Conservation (phyloP, 2,888 invertebrate species). For the Thecophora atra region DNA sequence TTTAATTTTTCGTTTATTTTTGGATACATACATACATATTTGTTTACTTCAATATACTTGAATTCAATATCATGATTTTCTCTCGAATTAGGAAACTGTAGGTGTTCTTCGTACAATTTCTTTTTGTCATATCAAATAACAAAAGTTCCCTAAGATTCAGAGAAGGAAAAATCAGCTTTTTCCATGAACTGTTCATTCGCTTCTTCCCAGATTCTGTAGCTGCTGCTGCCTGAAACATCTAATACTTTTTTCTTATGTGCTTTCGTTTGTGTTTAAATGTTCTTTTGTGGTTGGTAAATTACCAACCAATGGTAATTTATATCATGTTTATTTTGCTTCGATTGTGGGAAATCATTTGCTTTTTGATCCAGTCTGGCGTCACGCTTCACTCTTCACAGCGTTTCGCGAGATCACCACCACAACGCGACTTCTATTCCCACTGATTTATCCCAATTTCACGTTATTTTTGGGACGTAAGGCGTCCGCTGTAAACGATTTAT, state of each 20-base stretch:
- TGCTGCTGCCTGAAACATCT: too few species aligned
- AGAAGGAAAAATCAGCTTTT: neutral
- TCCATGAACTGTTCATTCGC: neutral
- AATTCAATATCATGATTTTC: too few species aligned
- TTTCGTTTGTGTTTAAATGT: neutral
- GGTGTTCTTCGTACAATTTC: too few species aligned
- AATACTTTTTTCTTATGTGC: neutral
- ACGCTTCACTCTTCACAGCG: conserved; percentile 11
- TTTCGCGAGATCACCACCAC: neutral
- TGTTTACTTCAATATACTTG: too few species aligned
- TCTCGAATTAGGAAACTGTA: too few species aligned
- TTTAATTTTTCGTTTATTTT: too few species aligned
- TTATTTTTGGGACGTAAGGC: neutral
- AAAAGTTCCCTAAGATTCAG: neutral
- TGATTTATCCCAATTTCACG: conserved; percentile 4
- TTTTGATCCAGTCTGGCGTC: conserved; percentile 27
- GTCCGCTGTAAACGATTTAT: neutral
- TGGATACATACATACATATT: too few species aligned
- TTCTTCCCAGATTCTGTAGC: neutral
- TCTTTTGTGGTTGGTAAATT: neutral
- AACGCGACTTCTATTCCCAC: conserved; percentile 6
- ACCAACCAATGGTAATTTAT: neutral
- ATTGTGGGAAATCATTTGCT: conserved; percentile 16
- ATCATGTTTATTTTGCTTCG: neutral
- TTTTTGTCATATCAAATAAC: neutral